A percentile compares a stretch with the other conserved stretches of the same genome.
Evolutionary conservation across 1,140 invertebrate genomes (phyloP).

Genomic region (Rhizoglyphus robini): DNA sequence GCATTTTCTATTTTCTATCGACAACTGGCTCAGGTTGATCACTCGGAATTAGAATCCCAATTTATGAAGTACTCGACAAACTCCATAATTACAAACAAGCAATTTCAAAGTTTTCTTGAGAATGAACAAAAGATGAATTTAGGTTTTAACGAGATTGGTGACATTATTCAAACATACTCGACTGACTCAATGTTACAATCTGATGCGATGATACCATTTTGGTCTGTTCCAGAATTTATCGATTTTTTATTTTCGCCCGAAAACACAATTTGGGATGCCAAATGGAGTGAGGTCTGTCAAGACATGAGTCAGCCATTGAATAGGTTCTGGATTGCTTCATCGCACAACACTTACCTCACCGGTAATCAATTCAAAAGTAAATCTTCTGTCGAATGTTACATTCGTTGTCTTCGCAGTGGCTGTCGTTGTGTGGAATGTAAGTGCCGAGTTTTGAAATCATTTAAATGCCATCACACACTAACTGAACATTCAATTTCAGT

Average conservation of each 20-base stretch:
- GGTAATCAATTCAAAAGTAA: conserved; percentile 95
- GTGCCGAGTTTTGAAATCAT: conserved; percentile 14
- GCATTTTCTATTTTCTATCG: conserved; percentile 67
- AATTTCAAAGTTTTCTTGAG: conserved; percentile 63
- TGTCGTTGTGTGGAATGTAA: conserved; percentile 84
- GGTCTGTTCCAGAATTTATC: conserved; percentile 50
- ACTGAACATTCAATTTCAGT: not conserved
- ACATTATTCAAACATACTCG: conserved; percentile 26
- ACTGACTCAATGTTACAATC: conserved; percentile 9
- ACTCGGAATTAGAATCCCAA: conserved; percentile 42
- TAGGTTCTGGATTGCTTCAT: conserved; percentile 93
- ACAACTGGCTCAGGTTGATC: conserved; percentile 53
- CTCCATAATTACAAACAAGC: conserved; percentile 46
- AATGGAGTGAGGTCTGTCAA: conserved; percentile 49
- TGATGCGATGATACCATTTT: conserved; percentile 29
- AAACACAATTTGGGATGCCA: conserved; percentile 78
- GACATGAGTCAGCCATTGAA: conserved; percentile 82
- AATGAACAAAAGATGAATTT: conserved; percentile 50
- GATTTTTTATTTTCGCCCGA: conserved; percentile 87
- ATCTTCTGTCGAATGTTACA: conserved; percentile 90
- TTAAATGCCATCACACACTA: not conserved
- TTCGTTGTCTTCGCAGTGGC: conserved; percentile 71
- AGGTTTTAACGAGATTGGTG: conserved; percentile 19
- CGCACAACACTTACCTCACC: conserved; percentile 95
- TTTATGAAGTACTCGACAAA: conserved; percentile 42